These are phyloP conservation scores for Alligator sinensis DNA, from an alignment of 2,113 vertebrate genomes.

Conservation along the genomic window DNA sequence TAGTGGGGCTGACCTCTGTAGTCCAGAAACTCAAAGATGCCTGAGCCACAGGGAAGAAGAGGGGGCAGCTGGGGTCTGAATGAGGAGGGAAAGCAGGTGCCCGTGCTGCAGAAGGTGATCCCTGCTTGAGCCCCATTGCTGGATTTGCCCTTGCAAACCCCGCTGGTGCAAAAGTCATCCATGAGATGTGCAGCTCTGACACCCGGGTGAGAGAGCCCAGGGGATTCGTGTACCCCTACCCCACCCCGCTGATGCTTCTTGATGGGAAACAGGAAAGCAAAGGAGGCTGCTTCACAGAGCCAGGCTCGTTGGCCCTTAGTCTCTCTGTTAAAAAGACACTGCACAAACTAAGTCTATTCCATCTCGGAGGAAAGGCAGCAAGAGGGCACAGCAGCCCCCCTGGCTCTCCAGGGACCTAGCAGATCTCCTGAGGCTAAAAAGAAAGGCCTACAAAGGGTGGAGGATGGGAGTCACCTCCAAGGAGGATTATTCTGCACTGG, in stretches of 20 bases:
- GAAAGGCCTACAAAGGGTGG: too few species aligned
- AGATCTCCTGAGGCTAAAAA: too few species aligned
- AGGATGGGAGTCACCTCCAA: too few species aligned
- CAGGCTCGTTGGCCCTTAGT: conserved; percentile 51
- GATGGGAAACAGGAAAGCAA: accelerated
- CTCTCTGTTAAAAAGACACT: conserved; percentile 27
- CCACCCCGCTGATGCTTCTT: not conserved
- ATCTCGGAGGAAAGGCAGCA: too few species aligned
- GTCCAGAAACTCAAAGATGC: not conserved
- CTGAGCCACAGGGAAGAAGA: not conserved
- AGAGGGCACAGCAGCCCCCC: too few species aligned
- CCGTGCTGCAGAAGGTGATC: not conserved
- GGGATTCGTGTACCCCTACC: accelerated
- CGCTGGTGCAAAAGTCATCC: not conserved
- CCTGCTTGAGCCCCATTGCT: too few species aligned
- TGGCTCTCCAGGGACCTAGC: too few species aligned
- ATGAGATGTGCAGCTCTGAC: not conserved
- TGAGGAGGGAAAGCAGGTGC: not conserved
- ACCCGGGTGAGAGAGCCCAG: not conserved
- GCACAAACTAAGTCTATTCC: too few species aligned
- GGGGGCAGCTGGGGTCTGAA: conserved; percentile 33
- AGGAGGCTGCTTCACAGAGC: not conserved
- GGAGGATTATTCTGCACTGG: too few species aligned
- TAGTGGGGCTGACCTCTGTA: too few species aligned
- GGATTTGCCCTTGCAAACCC: not conserved